Percentiles rank a stretch among this genome's conserved stretches.
phyloP scores from a whole-genome alignment of 2,113 vertebrate genomes.

The Phylloscopus whistleri region DNA sequence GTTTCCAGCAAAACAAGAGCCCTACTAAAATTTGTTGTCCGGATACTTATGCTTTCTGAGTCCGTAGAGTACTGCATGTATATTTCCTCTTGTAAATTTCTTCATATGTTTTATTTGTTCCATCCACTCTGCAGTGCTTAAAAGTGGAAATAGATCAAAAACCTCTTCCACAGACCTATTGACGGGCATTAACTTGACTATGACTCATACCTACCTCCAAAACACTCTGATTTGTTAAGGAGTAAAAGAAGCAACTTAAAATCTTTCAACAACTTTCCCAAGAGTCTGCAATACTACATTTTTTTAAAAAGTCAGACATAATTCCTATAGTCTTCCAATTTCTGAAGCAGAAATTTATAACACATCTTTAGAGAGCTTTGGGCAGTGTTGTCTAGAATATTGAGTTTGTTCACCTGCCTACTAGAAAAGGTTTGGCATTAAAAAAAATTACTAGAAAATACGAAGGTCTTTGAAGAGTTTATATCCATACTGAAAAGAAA shows the following conservation, averaged over 20 bases:
- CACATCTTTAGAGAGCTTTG: not conserved
- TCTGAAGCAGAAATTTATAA: not conserved
- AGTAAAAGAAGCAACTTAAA: not conserved
- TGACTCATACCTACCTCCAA: not conserved
- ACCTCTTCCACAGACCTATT: not conserved
- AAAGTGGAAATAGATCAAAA: not conserved
- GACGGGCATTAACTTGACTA: not conserved
- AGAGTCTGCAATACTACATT: not conserved
- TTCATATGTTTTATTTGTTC: not conserved
- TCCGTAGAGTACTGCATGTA: not conserved
- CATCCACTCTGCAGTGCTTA: not conserved
- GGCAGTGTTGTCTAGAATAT: fast-evolving
- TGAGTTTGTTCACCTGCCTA: not conserved
- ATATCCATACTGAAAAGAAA: not conserved
- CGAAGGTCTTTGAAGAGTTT: not conserved
- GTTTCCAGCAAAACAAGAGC: not conserved
- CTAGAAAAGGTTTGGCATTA: not conserved
- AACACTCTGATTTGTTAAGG: not conserved
- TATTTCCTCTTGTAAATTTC: not conserved
- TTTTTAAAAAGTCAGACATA: not conserved
- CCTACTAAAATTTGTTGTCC: not conserved
- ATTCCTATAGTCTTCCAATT: not conserved
- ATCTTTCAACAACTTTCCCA: not conserved
- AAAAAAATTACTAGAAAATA: not conserved
- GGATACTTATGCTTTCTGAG: not conserved